Evolutionary conservation across 1,140 invertebrate species (phyloP).

Genomic region (Zaprionus davidi): DNA sequence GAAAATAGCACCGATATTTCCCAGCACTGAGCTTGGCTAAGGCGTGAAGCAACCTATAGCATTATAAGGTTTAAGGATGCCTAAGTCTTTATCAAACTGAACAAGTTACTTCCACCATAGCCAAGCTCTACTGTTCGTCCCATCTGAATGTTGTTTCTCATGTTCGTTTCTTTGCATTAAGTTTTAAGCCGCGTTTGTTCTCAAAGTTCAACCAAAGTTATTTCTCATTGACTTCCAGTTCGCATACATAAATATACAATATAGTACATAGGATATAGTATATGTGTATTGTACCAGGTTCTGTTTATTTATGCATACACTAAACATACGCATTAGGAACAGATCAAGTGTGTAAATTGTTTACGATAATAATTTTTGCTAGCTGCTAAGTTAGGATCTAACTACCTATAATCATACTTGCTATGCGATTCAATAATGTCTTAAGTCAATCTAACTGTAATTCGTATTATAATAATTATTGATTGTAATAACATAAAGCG

Average conservation of each 20-base stretch:
- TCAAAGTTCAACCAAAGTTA: constrained; percentile 80
- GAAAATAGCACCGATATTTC: neutral
- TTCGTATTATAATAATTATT: constrained; percentile 40
- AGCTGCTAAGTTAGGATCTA: constrained; percentile 42
- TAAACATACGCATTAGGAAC: neutral
- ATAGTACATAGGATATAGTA: neutral
- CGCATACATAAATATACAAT: constrained; percentile 43
- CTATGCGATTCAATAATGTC: constrained; percentile 57
- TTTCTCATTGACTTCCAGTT: constrained; percentile 69
- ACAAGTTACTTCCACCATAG: neutral
- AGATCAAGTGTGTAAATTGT: constrained; percentile 36
- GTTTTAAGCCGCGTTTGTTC: constrained; percentile 49
- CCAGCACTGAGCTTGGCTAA: neutral
- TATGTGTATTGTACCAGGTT: constrained; percentile 36
- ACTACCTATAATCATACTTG: constrained; percentile 28
- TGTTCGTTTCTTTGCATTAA: constrained; percentile 5
- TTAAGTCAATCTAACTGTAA: constrained; percentile 71
- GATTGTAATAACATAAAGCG: constrained; percentile 55
- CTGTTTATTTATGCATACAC: constrained; percentile 40
- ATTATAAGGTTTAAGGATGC: too few species aligned
- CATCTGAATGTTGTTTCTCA: constrained; percentile 3
- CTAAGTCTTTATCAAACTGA: too few species aligned
- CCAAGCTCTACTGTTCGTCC: neutral
- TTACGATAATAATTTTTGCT: constrained; percentile 48
- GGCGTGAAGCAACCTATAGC: too few species aligned